These are phyloP conservation scores for Caenorhabditis imperialis DNA, from an alignment of 2,888 invertebrate genomes.

Conservation along the genomic window DNA sequence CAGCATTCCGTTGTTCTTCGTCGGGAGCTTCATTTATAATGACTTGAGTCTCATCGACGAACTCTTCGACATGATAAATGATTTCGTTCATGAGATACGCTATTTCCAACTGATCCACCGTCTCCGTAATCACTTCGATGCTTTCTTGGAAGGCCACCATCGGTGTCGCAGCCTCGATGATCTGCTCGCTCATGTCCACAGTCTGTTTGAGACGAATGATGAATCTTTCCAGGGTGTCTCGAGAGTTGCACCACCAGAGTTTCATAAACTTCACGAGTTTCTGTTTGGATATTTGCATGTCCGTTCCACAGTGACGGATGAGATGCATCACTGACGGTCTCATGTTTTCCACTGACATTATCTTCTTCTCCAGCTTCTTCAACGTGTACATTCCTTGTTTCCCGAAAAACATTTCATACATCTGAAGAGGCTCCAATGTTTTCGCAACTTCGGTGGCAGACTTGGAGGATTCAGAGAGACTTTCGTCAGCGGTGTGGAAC, in stretches of 20 bases:
- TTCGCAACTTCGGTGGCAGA: not conserved
- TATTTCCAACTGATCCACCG: slow-evolving; percentile 12
- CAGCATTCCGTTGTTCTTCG: not conserved
- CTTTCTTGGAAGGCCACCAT: not conserved
- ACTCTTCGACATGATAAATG: slow-evolving; percentile 7
- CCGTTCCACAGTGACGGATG: not conserved
- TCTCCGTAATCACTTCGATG: slow-evolving; percentile 1
- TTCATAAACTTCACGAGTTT: slow-evolving; percentile 6
- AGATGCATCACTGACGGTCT: slow-evolving; percentile 8
- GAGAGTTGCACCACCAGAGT: slow-evolving; percentile 34
- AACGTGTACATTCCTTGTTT: slow-evolving; percentile 13
- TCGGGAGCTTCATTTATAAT: not conserved
- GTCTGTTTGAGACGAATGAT: slow-evolving; percentile 3
- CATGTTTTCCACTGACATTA: slow-evolving; percentile 14
- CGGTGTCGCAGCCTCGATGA: not conserved
- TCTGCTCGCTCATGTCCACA: not conserved
- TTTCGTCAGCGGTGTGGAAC: slow-evolving; percentile 18
- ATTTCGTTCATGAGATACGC: slow-evolving; percentile 20
- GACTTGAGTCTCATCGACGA: slow-evolving; percentile 22
- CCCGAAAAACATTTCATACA: slow-evolving; percentile 38
- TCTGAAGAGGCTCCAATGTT: slow-evolving; percentile 8
- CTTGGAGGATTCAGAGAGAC: not conserved
- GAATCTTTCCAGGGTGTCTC: slow-evolving; percentile 7
- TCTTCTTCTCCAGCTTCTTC: not conserved
- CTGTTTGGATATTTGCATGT: not conserved